A percentile compares a stretch with the other conserved stretches of the same genome.
Conservation (phyloP, 2,797 vertebrate genomes). For the Chromobotia macracanthus region DNA sequence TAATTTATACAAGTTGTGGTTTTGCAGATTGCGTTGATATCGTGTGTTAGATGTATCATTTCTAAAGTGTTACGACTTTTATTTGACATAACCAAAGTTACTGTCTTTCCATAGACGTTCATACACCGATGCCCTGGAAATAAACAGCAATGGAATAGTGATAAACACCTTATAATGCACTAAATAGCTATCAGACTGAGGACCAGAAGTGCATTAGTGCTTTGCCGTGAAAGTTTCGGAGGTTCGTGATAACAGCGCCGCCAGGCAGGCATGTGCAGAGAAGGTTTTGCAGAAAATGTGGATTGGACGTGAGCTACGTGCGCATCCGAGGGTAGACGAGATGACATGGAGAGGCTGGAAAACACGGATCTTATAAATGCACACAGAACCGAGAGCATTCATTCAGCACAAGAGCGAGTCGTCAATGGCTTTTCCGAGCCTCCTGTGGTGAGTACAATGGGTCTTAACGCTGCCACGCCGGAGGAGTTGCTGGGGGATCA, state of each 20-base stretch:
- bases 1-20: too few relatives aligned
- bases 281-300: conserved; percentile 78
- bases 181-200: conserved; percentile 4
- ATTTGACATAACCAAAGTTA: neutral
- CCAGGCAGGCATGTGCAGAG: conserved; percentile 59
- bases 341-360: conserved; percentile 87
- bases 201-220: conserved; percentile 39
- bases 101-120: conserved; percentile 12
- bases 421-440: conserved; percentile 58
- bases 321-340: conserved; percentile 76
- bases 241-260: conserved; percentile 61
- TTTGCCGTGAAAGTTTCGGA: conserved; percentile 68
- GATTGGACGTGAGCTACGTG: conserved; percentile 86
- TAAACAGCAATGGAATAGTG: neutral
- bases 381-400: conserved; percentile 53
- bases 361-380: conserved; percentile 76
- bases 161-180: neutral
- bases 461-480: conserved; percentile 75
- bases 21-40: neutral
- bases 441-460: conserved; percentile 73
- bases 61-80: neutral
- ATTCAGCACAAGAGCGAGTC: conserved; percentile 59
- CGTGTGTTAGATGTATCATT: neutral
- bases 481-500: conserved; percentile 71
- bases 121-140: neutral